Base-by-base conservation (phyloP, 2,888 invertebrate genomes). In the Xestia rhomboidea region DNA sequence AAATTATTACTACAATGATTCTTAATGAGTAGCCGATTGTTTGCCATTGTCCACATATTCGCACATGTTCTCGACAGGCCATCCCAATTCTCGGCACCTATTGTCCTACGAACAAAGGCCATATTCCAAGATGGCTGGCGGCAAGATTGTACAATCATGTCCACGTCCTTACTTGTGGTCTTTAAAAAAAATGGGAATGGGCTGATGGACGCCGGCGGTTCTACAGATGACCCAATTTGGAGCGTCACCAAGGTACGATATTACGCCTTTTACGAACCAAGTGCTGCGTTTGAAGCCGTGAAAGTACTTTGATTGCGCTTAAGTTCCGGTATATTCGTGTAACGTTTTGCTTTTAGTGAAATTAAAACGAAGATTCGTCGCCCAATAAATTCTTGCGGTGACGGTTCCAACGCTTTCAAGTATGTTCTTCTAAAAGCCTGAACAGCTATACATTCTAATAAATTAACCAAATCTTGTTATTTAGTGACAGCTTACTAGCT, bases 21-120 rank as follows among this genome's bases (percentile, higher is more conserved):
- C 80, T 83, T 89, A 91, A 92, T 91, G 91, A 92, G 90, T 89
- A 85, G 87, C 84, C 89, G 89, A 93, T 94, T 94, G 94, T 95
- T 93, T 91, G 87, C 89, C 89, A 93, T 94, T 93, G 92, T 93
- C 90, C 90, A 89, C 86, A 89, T 90, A 91, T 91, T 92, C 90
- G 90, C 91, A 91, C 89, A 91, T 91, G 89, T 91, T 91, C 90
- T 90, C 89, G 91, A 89, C 88, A 88, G 89, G 85, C 90, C 92
- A 93, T 95, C 93, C 95, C 92, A 94, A 94, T 95, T 94, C 93
- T 89, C 93, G 92, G 88, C 88, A 90, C 93, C 91, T n/a, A 93
- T 95, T 95, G 95, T 95, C 89, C 91, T 87, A 82, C 88, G 87
- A 93, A 95, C 95, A 95, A 95, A 92, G 93, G 91, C 89, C 83